Evolutionary conservation across 2,888 invertebrate genomes (phyloP), one percentile per base, ranked within the genome.

Genomic region (Physocephala rufipes): DNA sequence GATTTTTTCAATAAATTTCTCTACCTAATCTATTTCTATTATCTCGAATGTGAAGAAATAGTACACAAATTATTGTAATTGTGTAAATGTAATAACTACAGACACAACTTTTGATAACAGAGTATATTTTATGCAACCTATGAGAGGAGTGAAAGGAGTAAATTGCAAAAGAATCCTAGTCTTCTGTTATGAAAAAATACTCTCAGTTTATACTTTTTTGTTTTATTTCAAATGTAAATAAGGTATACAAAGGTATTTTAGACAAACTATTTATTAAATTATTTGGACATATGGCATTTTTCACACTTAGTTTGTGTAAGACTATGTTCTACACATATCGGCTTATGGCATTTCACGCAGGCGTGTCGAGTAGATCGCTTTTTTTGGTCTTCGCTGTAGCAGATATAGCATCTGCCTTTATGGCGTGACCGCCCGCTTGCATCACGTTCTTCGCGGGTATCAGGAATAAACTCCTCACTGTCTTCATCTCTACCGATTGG

Each of bases 311-410:
- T 49, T 49, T 49, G 5, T 49, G 49, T 49, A 12, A 49, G 49
- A n/a, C 49, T 49, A 49, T 49, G 49, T n/a, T 49, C 49, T 49
- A 49, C 49, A 49, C 49, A 49, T 13, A 49, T 49, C 16, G 49
- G 12, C 16, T 49, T 49, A 7, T 49, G 15, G 12, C 36, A 36
- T 36, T 36, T 36, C 36, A 36, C 36, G 36, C 36, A 36, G 9
- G 5, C 4, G 36, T 36, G 49, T 4, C 49, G 49, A 49, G 49
- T 49, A 49, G 19, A n/a, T 49, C 49, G 19, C 49, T 49, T 49
- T 12, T n/a, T 15, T 49, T n/a, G 15, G 16, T 49, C 16, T 49
- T 49, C 49, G 49, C 49, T 49, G 49, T 49, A 49, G 49, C 49
- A 49, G 4, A 49, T 49, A 49, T n/a, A 12, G 49, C 49, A 49